Evolutionary conservation across 2,113 vertebrate genomes (phyloP).

Genomic region (Syngnathus floridae): DNA sequence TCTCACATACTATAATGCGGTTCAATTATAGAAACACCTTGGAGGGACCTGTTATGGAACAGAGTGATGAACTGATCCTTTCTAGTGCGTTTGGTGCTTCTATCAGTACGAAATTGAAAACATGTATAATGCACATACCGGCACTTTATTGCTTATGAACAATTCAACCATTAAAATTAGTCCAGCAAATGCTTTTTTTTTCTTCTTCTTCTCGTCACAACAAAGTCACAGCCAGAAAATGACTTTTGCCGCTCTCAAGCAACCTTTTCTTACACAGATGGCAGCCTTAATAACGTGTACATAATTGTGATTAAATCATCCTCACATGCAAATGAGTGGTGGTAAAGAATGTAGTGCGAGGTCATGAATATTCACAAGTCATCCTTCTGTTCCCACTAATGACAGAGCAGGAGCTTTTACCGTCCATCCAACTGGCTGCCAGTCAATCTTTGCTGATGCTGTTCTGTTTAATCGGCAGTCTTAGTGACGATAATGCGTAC

Average conservation of each 20-base stretch:
- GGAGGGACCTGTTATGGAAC: not conserved
- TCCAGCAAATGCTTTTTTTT: no score
- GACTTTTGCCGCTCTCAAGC: not conserved
- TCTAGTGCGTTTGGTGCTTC: not conserved
- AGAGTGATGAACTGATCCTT: slow-evolving; percentile 3
- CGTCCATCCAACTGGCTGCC: slow-evolving; percentile 59
- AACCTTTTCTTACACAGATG: slow-evolving; percentile 26
- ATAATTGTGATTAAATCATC: slow-evolving; percentile 27
- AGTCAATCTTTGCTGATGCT: slow-evolving; percentile 49
- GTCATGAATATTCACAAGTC: slow-evolving; percentile 63
- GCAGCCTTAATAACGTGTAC: slow-evolving; percentile 17
- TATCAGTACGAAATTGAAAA: not conserved
- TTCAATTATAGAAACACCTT: slow-evolving; percentile 2
- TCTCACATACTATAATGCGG: not conserved
- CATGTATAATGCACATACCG: not conserved
- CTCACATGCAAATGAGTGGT: slow-evolving; percentile 39
- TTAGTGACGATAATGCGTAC: not conserved
- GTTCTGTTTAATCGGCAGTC: slow-evolving; percentile 28
- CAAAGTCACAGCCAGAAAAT: not conserved
- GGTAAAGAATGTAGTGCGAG: slow-evolving; percentile 36
- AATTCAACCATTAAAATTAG: not conserved
- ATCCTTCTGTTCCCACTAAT: slow-evolving; percentile 60
- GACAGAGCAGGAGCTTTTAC: slow-evolving; percentile 55
- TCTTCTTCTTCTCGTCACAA: not conserved
- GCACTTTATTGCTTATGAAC: slow-evolving; percentile 1